These are phyloP conservation scores for Anastatus disparis DNA, from an alignment of 1,140 invertebrate genomes.

Conservation along the genomic window DNA sequence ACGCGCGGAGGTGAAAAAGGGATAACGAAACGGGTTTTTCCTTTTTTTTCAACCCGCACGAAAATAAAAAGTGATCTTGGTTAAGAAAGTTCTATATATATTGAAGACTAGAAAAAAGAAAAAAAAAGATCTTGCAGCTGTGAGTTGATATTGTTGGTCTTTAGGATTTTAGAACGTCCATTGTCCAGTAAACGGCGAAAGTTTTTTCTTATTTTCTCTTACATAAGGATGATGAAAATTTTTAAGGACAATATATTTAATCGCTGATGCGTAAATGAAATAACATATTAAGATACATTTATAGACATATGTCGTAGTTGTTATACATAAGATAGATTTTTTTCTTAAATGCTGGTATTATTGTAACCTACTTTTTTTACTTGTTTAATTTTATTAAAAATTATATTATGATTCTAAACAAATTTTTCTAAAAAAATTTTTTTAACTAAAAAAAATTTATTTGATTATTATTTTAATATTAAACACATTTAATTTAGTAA, in stretches of 20 bases:
- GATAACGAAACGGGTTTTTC: constrained; percentile 58
- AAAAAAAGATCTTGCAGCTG: constrained; percentile 48
- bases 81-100: neutral
- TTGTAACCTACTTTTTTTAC: too few species aligned
- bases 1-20: constrained; percentile 56
- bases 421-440: too few species aligned
- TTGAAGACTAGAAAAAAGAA: constrained; percentile 1
- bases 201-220: neutral
- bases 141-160: constrained; percentile 28
- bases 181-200: constrained; percentile 18
- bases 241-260: constrained; percentile 15
- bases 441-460: neutral
- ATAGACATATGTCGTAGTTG: too few species aligned
- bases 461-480: too few species aligned
- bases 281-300: neutral
- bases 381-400: too few species aligned
- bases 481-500: too few species aligned
- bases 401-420: too few species aligned
- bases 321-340: too few species aligned
- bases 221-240: neutral
- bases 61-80: constrained; percentile 57
- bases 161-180: constrained; percentile 29
- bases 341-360: too few species aligned
- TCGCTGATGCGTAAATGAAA: constrained; percentile 18
- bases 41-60: constrained; percentile 48